Base-by-base conservation (phyloP, 2,797 vertebrate species). In the Lates japonicus region DNA sequence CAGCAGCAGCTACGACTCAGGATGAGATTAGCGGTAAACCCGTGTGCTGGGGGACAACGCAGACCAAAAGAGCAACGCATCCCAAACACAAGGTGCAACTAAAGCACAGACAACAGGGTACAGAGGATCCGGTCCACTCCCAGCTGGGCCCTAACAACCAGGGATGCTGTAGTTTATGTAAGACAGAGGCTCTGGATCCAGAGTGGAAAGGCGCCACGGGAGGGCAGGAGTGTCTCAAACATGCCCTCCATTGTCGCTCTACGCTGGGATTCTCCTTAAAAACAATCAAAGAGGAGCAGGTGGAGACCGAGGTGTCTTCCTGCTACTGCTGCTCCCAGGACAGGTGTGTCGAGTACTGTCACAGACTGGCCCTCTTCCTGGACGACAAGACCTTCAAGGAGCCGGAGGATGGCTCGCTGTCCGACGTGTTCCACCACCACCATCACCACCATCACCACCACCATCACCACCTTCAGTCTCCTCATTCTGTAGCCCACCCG, bases 331-430 rank as follows among this genome's bases (percentile, higher is more conserved):
- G 96, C 69, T 90, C 95, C 91, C 96, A 96, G 2, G 96, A 97
- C 76, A 95, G 94, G 82, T 96, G 96, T 0, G 95, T 96, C 33
- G 95, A 97, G 70, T 97, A 97, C 88, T 98, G 95, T 86, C 97
- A 97, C 94, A 95, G 97, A 87, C 95, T 98, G 87, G 97, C 97
- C 87, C 95, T 99, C 90, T 96, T 99, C 67, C 97, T 99, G 92
- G 96, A 97, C 6, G 97, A 97, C 58, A 97, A 99, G 87, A 85
- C 92, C 73, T 97, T 96, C 39, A 96, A 97, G 78, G 96, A 97
- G 68, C 95, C 97, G 0, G 97, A 97, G 70, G 97, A 98, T 67
- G 95, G 84, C 77, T 88, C 94, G 0, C 67, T 93, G 75, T 96
- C 97, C 0, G 97, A 97, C 93, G 97, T 92, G 96, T 98, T 92